These are phyloP conservation scores for Nyctalus aviator DNA, from an alignment of 2,797 vertebrate species.

Conservation along the genomic window DNA sequence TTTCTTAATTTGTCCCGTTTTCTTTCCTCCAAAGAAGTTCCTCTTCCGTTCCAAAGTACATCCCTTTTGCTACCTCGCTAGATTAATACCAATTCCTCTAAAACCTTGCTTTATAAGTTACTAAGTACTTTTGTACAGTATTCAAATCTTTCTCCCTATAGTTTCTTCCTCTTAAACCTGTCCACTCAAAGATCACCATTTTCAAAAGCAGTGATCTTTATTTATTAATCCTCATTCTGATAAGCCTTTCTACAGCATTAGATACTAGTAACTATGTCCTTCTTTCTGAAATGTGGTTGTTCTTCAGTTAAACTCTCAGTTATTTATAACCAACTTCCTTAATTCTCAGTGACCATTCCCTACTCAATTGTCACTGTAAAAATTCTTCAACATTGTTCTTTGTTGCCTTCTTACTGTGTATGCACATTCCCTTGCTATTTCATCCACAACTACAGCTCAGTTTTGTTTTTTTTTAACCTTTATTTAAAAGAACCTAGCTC, in stretches of 20 bases:
- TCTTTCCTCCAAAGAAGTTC: background rate
- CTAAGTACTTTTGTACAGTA: background rate
- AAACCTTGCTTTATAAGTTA: background rate
- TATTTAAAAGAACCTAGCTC: background rate
- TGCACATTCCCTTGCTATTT: background rate
- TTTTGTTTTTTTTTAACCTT: background rate
- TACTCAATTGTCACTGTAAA: constrained; percentile 9
- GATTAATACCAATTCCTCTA: background rate
- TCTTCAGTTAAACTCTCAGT: background rate
- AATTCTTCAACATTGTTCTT: background rate
- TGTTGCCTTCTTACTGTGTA: background rate
- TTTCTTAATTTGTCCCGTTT: constrained; percentile 7
- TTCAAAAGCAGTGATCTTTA: background rate
- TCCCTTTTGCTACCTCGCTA: background rate
- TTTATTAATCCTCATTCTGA: background rate
- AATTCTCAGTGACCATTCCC: background rate
- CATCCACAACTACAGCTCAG: background rate
- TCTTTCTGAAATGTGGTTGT: constrained; percentile 2
- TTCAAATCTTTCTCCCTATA: background rate
- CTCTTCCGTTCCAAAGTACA: constrained; percentile 36
- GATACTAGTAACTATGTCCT: background rate
- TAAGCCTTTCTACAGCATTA: background rate
- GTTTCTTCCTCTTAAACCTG: background rate
- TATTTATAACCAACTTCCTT: background rate
- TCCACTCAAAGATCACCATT: background rate